These are phyloP conservation scores for Azorinus chamasolen DNA, from an alignment of 2,888 invertebrate genomes.

Conservation along the genomic window DNA sequence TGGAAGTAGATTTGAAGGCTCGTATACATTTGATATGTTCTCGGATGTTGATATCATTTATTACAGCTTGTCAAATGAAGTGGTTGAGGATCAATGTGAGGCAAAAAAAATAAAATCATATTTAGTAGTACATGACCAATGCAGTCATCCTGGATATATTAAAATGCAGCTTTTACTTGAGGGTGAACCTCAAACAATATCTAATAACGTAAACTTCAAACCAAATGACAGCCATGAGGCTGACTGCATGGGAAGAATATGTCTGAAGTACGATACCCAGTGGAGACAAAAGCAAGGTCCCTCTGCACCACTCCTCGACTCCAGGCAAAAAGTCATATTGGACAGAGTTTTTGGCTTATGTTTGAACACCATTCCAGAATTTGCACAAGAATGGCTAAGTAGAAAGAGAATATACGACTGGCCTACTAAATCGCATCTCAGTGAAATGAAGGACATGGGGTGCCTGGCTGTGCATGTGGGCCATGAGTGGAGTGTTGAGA, in stretches of 20 bases:
- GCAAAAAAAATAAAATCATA: neutral
- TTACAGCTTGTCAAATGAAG: neutral
- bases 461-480: constrained; percentile 5
- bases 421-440: neutral
- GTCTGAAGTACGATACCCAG: neutral
- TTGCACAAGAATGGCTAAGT: neutral
- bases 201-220: neutral
- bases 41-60: constrained; percentile 4
- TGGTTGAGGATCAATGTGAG: neutral
- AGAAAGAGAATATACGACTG: neutral
- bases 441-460: neutral
- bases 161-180: constrained; percentile 6
- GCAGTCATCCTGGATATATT: constrained; percentile 10
- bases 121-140: neutral
- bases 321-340: no score
- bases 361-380: neutral
- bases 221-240: neutral
- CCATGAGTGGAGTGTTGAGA: constrained; percentile 2
- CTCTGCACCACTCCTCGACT: neutral
- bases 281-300: constrained; percentile 2
- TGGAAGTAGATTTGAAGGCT: constrained; percentile 5
- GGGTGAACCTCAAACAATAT: neutral
- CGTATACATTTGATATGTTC: neutral
- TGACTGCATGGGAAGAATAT: neutral
- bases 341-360: constrained; percentile 2